Evolutionary conservation across 2,888 invertebrate genomes (phyloP).

Genomic region (Spialia ferax): DNA sequence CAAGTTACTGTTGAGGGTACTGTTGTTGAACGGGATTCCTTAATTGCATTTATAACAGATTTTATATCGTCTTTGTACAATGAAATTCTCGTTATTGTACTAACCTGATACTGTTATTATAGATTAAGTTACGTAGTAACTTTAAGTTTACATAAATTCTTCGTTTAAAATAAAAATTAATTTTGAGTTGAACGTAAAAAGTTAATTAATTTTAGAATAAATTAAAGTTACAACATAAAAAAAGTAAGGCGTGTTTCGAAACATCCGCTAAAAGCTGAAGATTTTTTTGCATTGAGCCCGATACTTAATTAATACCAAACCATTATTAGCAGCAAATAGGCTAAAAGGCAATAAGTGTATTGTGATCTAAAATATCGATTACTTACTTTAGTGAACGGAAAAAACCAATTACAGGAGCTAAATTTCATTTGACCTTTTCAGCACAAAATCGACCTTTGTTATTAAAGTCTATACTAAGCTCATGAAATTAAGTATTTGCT

Average conservation of each 20-base stretch:
- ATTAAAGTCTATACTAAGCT: too few species aligned
- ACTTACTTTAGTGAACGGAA: neutral
- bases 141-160: too few species aligned
- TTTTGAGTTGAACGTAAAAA: neutral
- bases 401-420: neutral
- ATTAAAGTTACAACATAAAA: neutral
- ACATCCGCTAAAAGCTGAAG: neutral
- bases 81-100: neutral
- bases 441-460: neutral
- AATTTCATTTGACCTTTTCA: neutral
- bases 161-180: too few species aligned
- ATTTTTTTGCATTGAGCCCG: neutral
- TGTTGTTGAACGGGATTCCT: conserved; percentile 26
- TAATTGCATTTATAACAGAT: conserved; percentile 6
- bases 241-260: neutral
- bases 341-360: too few species aligned
- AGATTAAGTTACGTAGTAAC: too few species aligned
- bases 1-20: conserved; percentile 16
- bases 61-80: neutral
- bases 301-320: neutral
- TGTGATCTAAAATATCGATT: neutral
- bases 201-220: neutral
- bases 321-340: neutral
- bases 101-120: too few species aligned
- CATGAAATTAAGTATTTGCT: too few species aligned